Conservation (phyloP, 2,888 invertebrate species). For the Capitulum mitella region DNA sequence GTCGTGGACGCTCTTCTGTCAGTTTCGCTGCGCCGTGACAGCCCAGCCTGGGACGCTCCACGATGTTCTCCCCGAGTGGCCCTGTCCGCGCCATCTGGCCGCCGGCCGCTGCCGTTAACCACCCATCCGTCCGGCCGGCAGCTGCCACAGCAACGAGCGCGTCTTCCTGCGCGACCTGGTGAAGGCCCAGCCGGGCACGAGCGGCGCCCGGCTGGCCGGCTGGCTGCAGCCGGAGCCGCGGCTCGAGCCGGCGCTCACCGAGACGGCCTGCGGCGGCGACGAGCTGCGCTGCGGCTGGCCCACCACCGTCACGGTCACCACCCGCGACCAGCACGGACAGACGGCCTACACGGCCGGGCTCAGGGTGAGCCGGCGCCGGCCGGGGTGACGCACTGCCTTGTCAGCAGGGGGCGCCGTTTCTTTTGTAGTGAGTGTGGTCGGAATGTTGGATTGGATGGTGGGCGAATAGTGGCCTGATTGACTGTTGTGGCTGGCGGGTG, state of each 20-base stretch:
- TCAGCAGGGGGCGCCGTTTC: too few species aligned
- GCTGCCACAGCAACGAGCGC: conserved; percentile 74
- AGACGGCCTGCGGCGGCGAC: conserved; percentile 63
- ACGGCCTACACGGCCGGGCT: conserved; percentile 74
- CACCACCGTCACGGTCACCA: conserved; percentile 68
- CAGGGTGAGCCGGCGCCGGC: conserved; percentile 67
- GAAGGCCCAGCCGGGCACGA: conserved; percentile 71
- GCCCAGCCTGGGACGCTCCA: too few species aligned
- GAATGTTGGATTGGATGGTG: too few species aligned
- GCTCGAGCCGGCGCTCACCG: conserved; percentile 80
- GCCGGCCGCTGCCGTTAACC: too few species aligned
- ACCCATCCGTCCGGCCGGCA: conserved; percentile 33
- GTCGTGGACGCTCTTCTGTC: too few species aligned
- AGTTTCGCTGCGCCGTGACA: too few species aligned
- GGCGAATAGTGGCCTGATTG: too few species aligned
- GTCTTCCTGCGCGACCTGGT: conserved; percentile 90
- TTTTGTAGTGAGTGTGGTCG: too few species aligned
- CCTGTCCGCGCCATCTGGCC: too few species aligned
- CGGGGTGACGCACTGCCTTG: too few species aligned
- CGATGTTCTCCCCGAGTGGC: too few species aligned
- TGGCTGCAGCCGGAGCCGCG: conserved; percentile 92
- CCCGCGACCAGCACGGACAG: conserved; percentile 87
- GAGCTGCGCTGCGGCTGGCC: conserved; percentile 69
- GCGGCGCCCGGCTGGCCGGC: conserved; percentile 83
- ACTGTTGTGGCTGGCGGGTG: too few species aligned